Evolutionary conservation across 92 coral and sea anemone genomes (phyloP).

Genomic region (Desmophyllum pertusum): DNA sequence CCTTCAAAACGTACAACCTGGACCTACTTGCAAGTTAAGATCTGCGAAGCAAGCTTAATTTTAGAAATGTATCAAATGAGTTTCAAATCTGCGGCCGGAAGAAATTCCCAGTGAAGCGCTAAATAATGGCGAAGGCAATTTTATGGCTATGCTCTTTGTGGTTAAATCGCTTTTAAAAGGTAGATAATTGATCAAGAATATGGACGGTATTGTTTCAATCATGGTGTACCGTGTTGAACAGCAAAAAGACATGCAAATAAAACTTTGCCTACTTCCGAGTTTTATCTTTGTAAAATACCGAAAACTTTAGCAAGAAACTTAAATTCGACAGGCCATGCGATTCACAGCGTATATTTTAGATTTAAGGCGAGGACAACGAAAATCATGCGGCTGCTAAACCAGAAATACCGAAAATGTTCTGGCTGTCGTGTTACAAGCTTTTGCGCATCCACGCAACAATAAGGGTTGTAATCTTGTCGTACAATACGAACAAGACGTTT

Average conservation of each 20-base stretch:
- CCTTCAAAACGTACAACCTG: neutral
- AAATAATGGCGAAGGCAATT: neutral
- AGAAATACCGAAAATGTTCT: neutral
- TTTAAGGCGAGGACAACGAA: neutral
- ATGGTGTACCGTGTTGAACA: neutral
- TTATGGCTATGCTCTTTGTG: slow-evolving; percentile 1
- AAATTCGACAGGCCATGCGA: neutral
- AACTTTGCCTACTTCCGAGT: neutral
- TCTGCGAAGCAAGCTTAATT: neutral
- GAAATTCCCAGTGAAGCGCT: neutral
- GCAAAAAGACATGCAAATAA: neutral
- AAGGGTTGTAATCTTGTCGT: neutral
- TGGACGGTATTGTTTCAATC: neutral
- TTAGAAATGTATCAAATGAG: neutral
- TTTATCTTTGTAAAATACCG: neutral
- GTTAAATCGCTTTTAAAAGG: slow-evolving; percentile 14
- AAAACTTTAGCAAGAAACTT: neutral
- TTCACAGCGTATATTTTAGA: neutral
- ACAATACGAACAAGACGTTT: neutral
- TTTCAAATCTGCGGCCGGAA: neutral
- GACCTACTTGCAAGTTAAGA: neutral
- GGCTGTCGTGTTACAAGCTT: neutral
- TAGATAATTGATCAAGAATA: neutral
- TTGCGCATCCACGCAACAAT: neutral
- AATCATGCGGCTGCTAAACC: neutral